Conservation (phyloP, 2,888 invertebrate genomes). For the Cetonia aurata region DNA sequence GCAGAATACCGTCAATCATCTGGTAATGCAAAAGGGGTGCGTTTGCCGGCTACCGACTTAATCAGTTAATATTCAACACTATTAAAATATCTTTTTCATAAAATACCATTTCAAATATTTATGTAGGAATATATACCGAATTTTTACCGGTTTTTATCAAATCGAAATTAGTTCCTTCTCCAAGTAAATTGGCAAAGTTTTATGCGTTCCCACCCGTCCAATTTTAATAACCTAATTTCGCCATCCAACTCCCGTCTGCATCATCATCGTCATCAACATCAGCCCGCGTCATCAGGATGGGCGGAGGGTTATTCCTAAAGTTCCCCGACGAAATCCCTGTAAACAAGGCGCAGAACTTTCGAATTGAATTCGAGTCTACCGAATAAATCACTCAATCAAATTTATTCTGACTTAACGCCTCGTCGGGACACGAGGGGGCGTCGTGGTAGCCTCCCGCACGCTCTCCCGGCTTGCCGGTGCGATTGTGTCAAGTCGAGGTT, state of each 20-base stretch:
- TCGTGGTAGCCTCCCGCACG: background rate
- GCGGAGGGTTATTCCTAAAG: background rate
- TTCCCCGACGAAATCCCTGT: background rate
- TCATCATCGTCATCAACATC: conserved; percentile 1
- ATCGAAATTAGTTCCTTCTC: too few species aligned
- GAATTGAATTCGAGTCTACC: conserved; percentile 47
- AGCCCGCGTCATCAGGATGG: background rate
- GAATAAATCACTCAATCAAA: conserved; percentile 50
- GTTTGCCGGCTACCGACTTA: too few species aligned
- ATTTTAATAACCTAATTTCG: conserved; percentile 6
- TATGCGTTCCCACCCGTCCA: background rate
- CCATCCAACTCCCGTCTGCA: conserved; percentile 12
- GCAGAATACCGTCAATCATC: too few species aligned
- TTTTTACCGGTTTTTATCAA: too few species aligned
- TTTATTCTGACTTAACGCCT: conserved; percentile 47
- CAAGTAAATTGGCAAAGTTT: too few species aligned
- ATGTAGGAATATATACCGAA: too few species aligned
- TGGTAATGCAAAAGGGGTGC: too few species aligned
- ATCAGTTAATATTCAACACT: too few species aligned
- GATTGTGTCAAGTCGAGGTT: conserved; percentile 36
- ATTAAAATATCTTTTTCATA: too few species aligned
- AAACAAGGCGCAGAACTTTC: conserved; percentile 46
- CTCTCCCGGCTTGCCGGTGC: conserved; percentile 12
- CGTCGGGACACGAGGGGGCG: conserved; percentile 44
- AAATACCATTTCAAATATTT: too few species aligned